These are phyloP conservation scores for Hippocampus zosterae DNA, from an alignment of 2,113 vertebrate species.

Conservation along the genomic window DNA sequence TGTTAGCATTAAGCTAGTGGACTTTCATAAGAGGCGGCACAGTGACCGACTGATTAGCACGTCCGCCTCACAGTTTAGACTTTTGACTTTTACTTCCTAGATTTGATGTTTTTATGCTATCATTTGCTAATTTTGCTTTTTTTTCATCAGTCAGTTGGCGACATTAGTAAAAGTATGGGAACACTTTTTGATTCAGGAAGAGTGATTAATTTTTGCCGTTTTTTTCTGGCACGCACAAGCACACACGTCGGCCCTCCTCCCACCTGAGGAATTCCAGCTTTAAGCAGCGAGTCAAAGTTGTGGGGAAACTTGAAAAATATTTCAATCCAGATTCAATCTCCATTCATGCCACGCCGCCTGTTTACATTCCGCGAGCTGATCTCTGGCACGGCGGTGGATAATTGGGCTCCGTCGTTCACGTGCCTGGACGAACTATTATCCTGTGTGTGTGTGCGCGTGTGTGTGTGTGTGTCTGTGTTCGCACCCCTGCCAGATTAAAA, in stretches of 20 bases:
- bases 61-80: no score
- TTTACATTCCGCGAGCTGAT: constrained; percentile 38
- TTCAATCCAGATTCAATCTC: constrained; percentile 21
- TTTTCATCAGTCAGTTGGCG: no score
- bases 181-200: no score
- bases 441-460: constrained; percentile 16
- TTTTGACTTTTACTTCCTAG: no score
- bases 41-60: no score
- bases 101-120: no score
- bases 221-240: background rate
- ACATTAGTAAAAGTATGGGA: no score
- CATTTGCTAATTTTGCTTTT: no score
- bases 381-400: constrained; percentile 10
- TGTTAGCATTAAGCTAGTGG: no score
- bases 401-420: constrained; percentile 22
- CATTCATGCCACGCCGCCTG: constrained; percentile 28
- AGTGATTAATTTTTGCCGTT: no score
- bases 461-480: constrained; percentile 2
- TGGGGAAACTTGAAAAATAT: constrained; percentile 29
- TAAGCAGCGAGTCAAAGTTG: constrained; percentile 14
- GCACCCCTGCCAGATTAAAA: constrained; percentile 3
- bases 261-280: constrained; percentile 41
- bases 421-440: constrained; percentile 1
- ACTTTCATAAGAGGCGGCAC: no score
- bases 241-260: constrained; percentile 17